phyloP scores from a whole-genome alignment of 2,113 vertebrate species.

The Furnarius figulus region DNA sequence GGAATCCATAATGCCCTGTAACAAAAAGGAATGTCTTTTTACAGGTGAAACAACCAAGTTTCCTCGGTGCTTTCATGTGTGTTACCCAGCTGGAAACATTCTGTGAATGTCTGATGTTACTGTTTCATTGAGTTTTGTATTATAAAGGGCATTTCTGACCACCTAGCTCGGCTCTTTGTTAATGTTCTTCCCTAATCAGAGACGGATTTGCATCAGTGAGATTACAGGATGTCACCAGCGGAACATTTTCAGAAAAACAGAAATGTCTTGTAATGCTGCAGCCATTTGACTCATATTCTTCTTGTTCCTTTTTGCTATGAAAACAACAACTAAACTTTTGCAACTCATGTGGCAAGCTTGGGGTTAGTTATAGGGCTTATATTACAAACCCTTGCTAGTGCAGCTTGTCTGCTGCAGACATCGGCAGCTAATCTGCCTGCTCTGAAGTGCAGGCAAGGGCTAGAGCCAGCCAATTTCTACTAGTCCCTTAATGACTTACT shows the following conservation, averaged over 20 bases:
- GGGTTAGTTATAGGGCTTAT: background rate
- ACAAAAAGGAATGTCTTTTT: background rate
- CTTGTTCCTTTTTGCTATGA: slow-evolving; percentile 17
- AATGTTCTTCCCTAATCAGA: background rate
- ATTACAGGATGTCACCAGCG: background rate
- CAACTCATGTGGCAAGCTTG: background rate
- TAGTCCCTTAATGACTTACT: background rate
- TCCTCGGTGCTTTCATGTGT: background rate
- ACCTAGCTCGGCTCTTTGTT: background rate
- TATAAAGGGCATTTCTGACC: background rate
- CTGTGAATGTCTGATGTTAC: background rate
- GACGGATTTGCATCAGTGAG: background rate
- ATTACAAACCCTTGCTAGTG: background rate
- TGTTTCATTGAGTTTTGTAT: background rate
- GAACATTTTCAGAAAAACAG: slow-evolving; percentile 5
- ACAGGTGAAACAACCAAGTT: background rate
- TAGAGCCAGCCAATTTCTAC: background rate
- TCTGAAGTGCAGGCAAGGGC: background rate
- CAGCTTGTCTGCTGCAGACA: background rate
- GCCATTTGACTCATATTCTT: background rate
- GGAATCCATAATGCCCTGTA: background rate
- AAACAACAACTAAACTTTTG: background rate
- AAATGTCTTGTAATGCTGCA: background rate
- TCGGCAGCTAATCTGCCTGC: background rate
- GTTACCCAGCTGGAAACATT: background rate